Conservation (phyloP, 2,888 invertebrate species). For the Ectemnius lituratus region DNA sequence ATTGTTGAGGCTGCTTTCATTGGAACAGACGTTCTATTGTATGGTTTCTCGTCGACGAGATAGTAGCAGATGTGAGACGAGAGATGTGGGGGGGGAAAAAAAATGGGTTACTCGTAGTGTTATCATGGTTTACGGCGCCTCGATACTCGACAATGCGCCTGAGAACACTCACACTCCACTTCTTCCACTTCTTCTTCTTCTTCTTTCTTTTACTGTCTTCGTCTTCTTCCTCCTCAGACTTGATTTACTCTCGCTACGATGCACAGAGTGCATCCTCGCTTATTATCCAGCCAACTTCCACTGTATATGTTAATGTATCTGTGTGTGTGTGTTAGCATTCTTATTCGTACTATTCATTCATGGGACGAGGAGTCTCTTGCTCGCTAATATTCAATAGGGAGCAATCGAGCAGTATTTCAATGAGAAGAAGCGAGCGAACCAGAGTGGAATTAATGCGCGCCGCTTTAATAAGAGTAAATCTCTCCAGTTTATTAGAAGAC, state of each 20-base stretch:
- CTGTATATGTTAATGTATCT: neutral
- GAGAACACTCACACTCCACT: neutral
- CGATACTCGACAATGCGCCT: conserved; percentile 12
- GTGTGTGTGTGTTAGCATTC: neutral
- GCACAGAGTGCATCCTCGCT: conserved; percentile 3
- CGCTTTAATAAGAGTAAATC: conserved; percentile 1
- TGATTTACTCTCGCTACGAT: conserved; percentile 11
- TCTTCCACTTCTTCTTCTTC: neutral
- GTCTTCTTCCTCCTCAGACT: no score
- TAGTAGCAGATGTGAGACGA: conserved; percentile 1
- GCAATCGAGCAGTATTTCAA: conserved; percentile 3
- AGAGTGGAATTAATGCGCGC: neutral
- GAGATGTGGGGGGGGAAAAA: conserved; percentile 46
- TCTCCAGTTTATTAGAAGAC: no score
- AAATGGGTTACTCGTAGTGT: conserved; percentile 49
- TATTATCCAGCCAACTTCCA: neutral
- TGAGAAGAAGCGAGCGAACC: neutral
- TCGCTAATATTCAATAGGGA: conserved; percentile 1
- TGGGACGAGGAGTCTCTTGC: neutral
- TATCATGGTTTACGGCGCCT: conserved; percentile 41
- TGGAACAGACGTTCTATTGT: conserved; percentile 51
- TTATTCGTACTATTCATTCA: no score
- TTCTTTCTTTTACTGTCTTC: neutral
- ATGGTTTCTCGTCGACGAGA: conserved; percentile 19
- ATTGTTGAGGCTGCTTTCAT: conserved; percentile 20